Evolutionary conservation across 2,113 vertebrate species (phyloP).

Genomic region (Rousettus leschenaultii): DNA sequence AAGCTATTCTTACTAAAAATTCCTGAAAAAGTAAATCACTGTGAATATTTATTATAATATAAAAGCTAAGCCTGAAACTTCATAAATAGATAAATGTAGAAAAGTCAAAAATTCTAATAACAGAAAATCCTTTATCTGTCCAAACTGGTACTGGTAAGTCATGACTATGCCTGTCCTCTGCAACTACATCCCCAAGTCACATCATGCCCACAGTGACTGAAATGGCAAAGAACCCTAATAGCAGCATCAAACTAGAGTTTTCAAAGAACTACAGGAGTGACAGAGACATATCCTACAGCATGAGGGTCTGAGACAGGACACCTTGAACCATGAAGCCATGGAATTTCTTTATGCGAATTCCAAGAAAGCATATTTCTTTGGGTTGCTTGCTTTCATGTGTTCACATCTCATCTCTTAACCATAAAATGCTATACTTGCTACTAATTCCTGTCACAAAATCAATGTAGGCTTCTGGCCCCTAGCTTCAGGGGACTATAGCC

Average conservation of each 20-base stretch:
- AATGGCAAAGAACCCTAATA: neutral
- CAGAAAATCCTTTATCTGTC: neutral
- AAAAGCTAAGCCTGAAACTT: conserved; percentile 35
- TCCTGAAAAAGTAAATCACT: neutral
- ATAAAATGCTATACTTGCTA: neutral
- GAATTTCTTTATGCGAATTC: neutral
- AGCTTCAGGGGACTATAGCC: neutral
- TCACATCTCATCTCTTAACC: neutral
- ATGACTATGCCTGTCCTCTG: neutral
- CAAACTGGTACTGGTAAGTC: neutral
- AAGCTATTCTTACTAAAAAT: neutral
- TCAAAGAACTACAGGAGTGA: neutral
- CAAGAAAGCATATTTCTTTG: neutral
- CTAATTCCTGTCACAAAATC: neutral
- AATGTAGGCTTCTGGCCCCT: neutral
- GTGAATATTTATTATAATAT: neutral
- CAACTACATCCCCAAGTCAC: neutral
- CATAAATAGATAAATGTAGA: neutral
- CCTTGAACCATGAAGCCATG: neutral
- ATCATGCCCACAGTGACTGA: neutral
- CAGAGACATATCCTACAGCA: neutral
- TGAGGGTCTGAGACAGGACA: neutral
- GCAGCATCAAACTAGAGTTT: neutral
- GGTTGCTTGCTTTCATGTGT: neutral
- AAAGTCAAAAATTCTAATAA: conserved; percentile 1